These are phyloP conservation scores for Leptinotarsa juncta DNA, from an alignment of 2,888 invertebrate species.

Conservation along the genomic window DNA sequence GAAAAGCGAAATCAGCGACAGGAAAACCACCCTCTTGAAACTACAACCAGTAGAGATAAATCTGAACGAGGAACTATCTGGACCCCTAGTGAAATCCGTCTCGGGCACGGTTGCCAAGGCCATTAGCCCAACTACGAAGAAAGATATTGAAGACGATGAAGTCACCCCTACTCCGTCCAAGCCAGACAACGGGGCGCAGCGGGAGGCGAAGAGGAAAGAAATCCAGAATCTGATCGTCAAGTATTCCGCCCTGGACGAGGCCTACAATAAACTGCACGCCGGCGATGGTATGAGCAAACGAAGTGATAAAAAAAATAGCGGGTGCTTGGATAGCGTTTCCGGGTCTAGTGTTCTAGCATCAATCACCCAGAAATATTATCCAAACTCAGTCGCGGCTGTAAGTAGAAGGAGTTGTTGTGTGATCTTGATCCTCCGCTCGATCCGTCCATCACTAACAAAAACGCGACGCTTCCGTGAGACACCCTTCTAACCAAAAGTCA, in stretches of 20 bases:
- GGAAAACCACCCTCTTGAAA: slow-evolving; percentile 65
- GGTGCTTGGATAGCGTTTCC: slow-evolving; percentile 25
- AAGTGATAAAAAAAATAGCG: slow-evolving; percentile 20
- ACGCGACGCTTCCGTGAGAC: slow-evolving; percentile 52
- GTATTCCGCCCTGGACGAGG: slow-evolving; percentile 83
- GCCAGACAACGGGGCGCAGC: slow-evolving; percentile 73
- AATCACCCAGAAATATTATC: slow-evolving; percentile 62
- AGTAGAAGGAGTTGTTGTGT: slow-evolving; percentile 53
- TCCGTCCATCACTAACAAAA: slow-evolving; percentile 49
- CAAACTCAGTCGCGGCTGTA: slow-evolving; percentile 62
- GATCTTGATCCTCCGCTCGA: slow-evolving; percentile 43
- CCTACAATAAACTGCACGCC: slow-evolving; percentile 68
- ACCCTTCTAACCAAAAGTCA: slow-evolving; percentile 44
- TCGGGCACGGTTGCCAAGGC: slow-evolving; percentile 50
- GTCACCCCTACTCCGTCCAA: slow-evolving; percentile 64
- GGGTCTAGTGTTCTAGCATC: slow-evolving; percentile 57
- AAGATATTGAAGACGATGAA: slow-evolving; percentile 64
- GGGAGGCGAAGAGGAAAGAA: slow-evolving; percentile 85
- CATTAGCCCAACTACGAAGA: slow-evolving; percentile 32
- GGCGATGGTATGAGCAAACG: slow-evolving; percentile 60
- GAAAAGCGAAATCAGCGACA: slow-evolving; percentile 75
- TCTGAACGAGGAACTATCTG: slow-evolving; percentile 58
- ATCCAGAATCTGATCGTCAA: slow-evolving; percentile 85
- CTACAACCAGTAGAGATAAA: slow-evolving; percentile 70
- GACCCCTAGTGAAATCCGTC: slow-evolving; percentile 61